These are phyloP conservation scores for Semotilus atromaculatus DNA, from an alignment of 2,797 vertebrate genomes.

Conservation along the genomic window DNA sequence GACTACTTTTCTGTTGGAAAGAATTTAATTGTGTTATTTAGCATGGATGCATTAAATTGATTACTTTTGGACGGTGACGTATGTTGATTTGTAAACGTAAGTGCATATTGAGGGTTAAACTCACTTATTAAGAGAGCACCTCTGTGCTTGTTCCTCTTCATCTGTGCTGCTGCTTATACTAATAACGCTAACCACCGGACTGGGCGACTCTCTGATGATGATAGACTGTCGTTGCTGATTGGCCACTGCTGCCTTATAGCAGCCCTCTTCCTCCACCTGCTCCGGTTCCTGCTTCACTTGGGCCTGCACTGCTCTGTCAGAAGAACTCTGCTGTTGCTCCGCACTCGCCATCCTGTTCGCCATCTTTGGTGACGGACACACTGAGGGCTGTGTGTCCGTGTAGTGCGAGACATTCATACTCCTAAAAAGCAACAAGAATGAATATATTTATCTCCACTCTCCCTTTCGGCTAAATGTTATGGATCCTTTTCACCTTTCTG, in stretches of 20 bases:
- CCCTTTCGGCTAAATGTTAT: background rate
- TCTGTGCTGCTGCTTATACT: slow-evolving; percentile 95
- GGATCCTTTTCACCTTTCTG: background rate
- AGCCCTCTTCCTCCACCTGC: slow-evolving; percentile 74
- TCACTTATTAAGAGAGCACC: slow-evolving; percentile 84
- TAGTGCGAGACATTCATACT: slow-evolving; percentile 86
- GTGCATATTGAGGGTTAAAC: slow-evolving; percentile 55
- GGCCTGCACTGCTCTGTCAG: slow-evolving; percentile 70
- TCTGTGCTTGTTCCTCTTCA: slow-evolving; percentile 78
- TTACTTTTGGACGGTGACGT: too few species aligned
- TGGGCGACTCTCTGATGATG: slow-evolving; percentile 87
- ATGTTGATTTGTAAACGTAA: too few species aligned
- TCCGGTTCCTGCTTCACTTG: slow-evolving; percentile 66
- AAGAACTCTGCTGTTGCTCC: slow-evolving; percentile 73
- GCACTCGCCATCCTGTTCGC: slow-evolving; percentile 76
- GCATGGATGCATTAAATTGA: background rate
- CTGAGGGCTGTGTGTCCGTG: slow-evolving; percentile 81
- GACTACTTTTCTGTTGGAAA: background rate
- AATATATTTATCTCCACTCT: background rate
- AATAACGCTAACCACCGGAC: slow-evolving; percentile 90
- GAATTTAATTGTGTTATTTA: background rate
- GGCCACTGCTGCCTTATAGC: slow-evolving; percentile 73
- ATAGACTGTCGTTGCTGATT: slow-evolving; percentile 84
- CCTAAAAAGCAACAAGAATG: slow-evolving; percentile 19
- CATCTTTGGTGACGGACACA: slow-evolving; percentile 88